A percentile compares a stretch with the other conserved stretches of the same genome.
Conservation (phyloP, 1,140 invertebrate species). For the Leptopilina clavipes region DNA sequence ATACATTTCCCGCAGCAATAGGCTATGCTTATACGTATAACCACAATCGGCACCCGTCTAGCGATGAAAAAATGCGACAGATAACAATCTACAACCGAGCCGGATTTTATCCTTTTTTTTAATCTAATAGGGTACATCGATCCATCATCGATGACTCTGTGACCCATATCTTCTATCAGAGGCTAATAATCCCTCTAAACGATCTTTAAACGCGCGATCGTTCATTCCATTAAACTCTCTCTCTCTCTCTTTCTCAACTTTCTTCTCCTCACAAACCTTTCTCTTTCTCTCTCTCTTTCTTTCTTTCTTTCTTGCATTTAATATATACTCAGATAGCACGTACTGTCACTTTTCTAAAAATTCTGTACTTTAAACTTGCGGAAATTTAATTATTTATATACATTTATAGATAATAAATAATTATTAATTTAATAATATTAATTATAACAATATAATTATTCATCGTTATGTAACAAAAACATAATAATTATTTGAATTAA, state of each 20-base stretch:
- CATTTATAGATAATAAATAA: too few relatives aligned
- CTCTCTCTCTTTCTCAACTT: conserved; percentile 13
- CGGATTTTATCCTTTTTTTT: neutral
- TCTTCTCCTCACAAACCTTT: too few relatives aligned
- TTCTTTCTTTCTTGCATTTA: neutral
- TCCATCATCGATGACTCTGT: conserved; percentile 11
- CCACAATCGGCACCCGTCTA: conserved; percentile 69
- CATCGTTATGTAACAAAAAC: too few relatives aligned
- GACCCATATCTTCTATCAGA: neutral
- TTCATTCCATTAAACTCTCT: conserved; percentile 29
- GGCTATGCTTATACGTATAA: conserved; percentile 67
- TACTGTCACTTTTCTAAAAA: too few relatives aligned
- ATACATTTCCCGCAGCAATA: conserved; percentile 70
- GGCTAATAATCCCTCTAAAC: neutral
- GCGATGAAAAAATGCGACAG: conserved; percentile 60
- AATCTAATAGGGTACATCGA: neutral
- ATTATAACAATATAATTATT: too few relatives aligned
- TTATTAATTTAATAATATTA: too few relatives aligned
- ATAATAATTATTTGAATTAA: too few relatives aligned
- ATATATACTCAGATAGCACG: too few relatives aligned
- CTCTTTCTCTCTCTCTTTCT: neutral
- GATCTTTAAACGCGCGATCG: conserved; percentile 8
- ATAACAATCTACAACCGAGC: neutral
- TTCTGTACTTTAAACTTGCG: too few relatives aligned
- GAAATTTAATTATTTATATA: too few relatives aligned